Evolutionary conservation across 2,797 vertebrate species (phyloP), one percentile per base, ranked within the genome.

Genomic region (Platalea minor): DNA sequence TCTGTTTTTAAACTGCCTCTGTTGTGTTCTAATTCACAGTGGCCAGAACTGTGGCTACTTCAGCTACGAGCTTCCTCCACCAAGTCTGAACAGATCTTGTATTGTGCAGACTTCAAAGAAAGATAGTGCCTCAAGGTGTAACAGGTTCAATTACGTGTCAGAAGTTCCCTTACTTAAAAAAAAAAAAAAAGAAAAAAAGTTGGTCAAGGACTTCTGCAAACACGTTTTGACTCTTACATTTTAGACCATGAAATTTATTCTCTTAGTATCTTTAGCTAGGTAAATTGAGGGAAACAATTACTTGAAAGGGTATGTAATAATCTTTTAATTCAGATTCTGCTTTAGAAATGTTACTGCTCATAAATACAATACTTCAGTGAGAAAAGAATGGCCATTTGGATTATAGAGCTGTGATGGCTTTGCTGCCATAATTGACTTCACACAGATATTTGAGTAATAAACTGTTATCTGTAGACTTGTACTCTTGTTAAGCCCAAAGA

Each of bases 51-150:
- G 39, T 89, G 85, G 67, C 80, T 76, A 59, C 33, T 81, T 33
- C 21, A 39, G 50, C 33, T 56, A 43, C 48, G 74, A 72, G 51
- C 74, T 85, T 89, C 64, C 57, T 91, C 46, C 80, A 41, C 96
- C 96, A 91, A 65, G 96, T 90, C 89, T 83, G 48, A 95, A 91
- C 97, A 94, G 88, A 33, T 86, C 61, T 54, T 19, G 13, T 69
- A 67, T 91, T 91, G 88, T 96, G 39, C 51, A 70, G 50, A 83
- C 94, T 96, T 97, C 96, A 96, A 96, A 95, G 93, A 80, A 57
- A 89, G 68, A 48, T 11, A 45, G 37, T 81, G 83, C 95, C 89
- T 91, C 6, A 13, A 83, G 84, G 85, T 88, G 41, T 75, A 95
- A 76, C 53, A 86, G 85, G 78, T 95, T 89, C 92, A 93, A 89